A percentile compares a stretch with the other conserved stretches of the same genome.
These are phyloP conservation scores for Darevskia mixta DNA, from an alignment of 2,797 vertebrate species.

Conservation along the genomic window DNA sequence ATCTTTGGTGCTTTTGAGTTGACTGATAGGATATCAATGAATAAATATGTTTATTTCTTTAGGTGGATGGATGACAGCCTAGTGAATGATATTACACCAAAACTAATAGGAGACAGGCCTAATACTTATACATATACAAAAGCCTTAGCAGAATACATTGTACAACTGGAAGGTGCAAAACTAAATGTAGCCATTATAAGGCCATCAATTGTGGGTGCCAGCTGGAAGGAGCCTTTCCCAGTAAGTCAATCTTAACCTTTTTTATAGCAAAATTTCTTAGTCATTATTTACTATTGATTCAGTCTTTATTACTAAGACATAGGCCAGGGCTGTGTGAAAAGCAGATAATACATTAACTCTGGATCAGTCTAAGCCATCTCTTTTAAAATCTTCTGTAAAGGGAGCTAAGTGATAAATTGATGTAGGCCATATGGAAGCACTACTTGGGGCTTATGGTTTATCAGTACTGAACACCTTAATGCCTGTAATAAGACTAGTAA, in stretches of 20 bases:
- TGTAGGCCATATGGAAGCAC: neutral
- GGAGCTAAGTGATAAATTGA: neutral
- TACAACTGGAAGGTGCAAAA: slow-evolving; percentile 93
- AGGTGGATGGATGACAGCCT: slow-evolving; percentile 99
- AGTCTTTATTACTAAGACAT: neutral
- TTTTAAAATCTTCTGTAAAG: neutral
- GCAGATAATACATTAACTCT: neutral
- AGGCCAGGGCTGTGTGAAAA: neutral
- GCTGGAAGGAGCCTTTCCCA: slow-evolving; percentile 98
- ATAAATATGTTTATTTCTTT: slow-evolving; percentile 51
- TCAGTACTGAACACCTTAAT: neutral
- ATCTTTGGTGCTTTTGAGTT: neutral
- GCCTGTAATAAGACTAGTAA: too few relatives aligned
- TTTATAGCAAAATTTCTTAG: neutral
- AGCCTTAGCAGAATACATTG: slow-evolving; percentile 93
- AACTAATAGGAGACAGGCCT: slow-evolving; percentile 91
- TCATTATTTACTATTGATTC: neutral
- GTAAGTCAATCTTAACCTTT: slow-evolving; percentile 81
- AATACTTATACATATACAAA: slow-evolving; percentile 98
- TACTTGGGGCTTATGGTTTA: neutral
- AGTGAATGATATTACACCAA: slow-evolving; percentile 92
- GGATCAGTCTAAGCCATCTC: neutral
- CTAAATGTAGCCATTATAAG: slow-evolving; percentile 94
- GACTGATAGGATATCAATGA: neutral
- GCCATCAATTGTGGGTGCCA: slow-evolving; percentile 97